Evolutionary conservation across 2,888 invertebrate species (phyloP), one percentile per base, ranked within the genome.

Genomic region (Torymus tubicola): DNA sequence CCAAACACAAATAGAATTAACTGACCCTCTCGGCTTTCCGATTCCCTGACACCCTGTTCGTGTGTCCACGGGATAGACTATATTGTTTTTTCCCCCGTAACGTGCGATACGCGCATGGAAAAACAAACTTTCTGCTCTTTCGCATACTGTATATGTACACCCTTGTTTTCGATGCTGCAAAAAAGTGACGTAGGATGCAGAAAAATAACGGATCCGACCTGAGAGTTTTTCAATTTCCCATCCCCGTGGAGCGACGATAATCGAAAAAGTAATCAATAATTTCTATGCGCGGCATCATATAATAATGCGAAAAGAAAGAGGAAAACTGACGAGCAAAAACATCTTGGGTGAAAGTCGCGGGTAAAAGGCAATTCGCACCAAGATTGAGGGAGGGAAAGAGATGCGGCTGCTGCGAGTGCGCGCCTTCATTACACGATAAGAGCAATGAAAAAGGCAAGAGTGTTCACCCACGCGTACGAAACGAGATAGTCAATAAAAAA

Each of bases 211-310:
- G 31, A 57, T n/a, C 3, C 21, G 18, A 13, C 5, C 69, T 42
- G 50, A 71, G 52, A 52, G 71, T 71, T 71, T 71, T 71, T 61
- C 71, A 71, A 71, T 71, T 71, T 71, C 71, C 60, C 14, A 2
- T 14, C 21, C 14, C 58, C 60, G 14, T 60, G 16, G 50, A 61
- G 21, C 16, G 61, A 4, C 61, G 71, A 71, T 71, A 71, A 18
- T 31, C 16, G 57, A 10, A 4, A 31, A 31, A 52, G n/a, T 1
- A 16, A 14, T 14, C 67, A 65, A 65, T 18, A 16, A 31, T 31
- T 65, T n/a, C 12, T 2, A 61, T 2, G 61, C 5, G 50, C 14
- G n/a, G 12, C 16, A 12, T 5, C 11, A 21, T 53, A 53, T 53
- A 53, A n/a, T 14, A 14, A 64, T 42, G 8, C 64, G 14, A 64